phyloP scores from a whole-genome alignment of 2,113 vertebrate species.

The Noctilio leporinus region DNA sequence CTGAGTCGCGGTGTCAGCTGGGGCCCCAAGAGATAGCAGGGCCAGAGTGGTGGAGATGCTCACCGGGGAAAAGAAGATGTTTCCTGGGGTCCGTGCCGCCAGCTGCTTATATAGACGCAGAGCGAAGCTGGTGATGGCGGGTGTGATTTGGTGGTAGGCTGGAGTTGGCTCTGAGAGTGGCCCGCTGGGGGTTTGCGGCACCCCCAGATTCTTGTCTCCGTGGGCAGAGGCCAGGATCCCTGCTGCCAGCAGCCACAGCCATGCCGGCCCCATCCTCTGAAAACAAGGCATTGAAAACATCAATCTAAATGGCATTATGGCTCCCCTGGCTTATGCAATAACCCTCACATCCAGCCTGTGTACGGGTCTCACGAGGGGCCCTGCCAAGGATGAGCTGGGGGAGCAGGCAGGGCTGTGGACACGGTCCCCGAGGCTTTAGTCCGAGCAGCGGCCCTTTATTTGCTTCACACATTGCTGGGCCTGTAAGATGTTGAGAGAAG shows the following conservation, averaged over 20 bases:
- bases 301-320: background rate
- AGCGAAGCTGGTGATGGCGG: conserved; percentile 80
- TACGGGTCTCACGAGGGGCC: rapidly evolving
- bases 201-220: background rate
- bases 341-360: background rate
- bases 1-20: conserved; percentile 69
- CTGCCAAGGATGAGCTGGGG: background rate
- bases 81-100: conserved; percentile 52
- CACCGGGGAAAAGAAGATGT: conserved; percentile 85
- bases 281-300: background rate
- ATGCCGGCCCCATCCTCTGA: conserved; percentile 62
- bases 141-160: conserved; percentile 40
- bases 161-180: background rate
- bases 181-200: rapidly evolving
- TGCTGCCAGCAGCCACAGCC: conserved; percentile 70
- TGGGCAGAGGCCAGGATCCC: conserved; percentile 19
- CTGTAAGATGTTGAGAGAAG: background rate
- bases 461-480: rapidly evolving
- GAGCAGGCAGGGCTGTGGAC: background rate
- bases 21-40: conserved; percentile 80
- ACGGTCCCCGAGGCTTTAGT: background rate
- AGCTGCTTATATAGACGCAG: conserved; percentile 82
- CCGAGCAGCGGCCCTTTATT: background rate
- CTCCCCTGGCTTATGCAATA: rapidly evolving
- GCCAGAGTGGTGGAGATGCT: conserved; percentile 82